These are phyloP conservation scores for Psilopogon haemacephalus DNA, from an alignment of 2,113 vertebrate genomes.

Conservation along the genomic window DNA sequence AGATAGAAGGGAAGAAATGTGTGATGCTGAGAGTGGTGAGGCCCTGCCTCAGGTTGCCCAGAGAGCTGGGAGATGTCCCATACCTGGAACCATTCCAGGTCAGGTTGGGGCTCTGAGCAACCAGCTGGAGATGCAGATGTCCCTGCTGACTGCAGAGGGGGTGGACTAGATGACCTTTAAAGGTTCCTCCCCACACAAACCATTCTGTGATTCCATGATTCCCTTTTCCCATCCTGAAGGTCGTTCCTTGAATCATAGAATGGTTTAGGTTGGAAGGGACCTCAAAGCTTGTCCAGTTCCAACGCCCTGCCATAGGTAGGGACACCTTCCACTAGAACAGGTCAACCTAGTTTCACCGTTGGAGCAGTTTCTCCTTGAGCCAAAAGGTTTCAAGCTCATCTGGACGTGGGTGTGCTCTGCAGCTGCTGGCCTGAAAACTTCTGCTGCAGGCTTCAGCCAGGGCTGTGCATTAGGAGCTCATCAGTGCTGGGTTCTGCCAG, in stretches of 20 bases:
- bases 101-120: background rate
- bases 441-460: background rate
- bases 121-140: background rate
- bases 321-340: too few relatives aligned
- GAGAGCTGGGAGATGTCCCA: background rate
- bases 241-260: background rate
- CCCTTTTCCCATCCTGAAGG: background rate
- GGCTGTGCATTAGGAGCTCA: accelerated
- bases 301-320: too few relatives aligned
- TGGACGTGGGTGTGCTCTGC: background rate
- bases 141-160: background rate
- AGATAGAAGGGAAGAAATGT: background rate
- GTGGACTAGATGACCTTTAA: background rate
- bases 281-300: too few relatives aligned
- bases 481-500: accelerated
- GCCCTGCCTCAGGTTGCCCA: background rate
- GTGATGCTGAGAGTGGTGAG: background rate
- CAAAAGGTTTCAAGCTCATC: background rate
- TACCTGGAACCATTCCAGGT: background rate
- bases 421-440: background rate
- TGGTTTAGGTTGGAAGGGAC: too few relatives aligned
- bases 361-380: background rate
- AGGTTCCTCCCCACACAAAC: background rate
- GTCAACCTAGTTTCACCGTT: background rate
- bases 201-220: background rate